Base-by-base conservation (phyloP, 2,797 vertebrate species). In the Morus bassanus region DNA sequence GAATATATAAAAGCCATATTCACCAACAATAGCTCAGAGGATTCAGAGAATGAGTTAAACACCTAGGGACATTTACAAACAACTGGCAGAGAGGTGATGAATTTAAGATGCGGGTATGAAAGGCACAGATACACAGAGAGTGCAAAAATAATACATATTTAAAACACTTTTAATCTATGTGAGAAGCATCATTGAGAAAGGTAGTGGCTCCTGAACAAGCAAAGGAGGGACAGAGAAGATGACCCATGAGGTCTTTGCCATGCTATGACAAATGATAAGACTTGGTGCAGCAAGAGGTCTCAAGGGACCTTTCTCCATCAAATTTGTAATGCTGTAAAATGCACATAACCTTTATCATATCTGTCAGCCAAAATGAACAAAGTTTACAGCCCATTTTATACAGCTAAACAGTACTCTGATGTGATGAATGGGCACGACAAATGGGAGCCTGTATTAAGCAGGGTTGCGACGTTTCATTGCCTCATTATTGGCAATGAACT, bases 1-100 rank as follows among this genome's bases (percentile, higher is more conserved):
- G 95, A 97, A 91, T 96, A 89, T 97, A 81, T 95, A 97, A 97
- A 92, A 97, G 85, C 92, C 87, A 80, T 85, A 93, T 73, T 94
- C 91, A 64, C 85, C 59, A 86, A 89, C 64, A 79, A 89, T 78
- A 69, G 94, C 92, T 95, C 69, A 79, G 89, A 94, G 91, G 90
- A 93, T 95, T 95, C 85, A 60, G 77, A 87, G 79, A 95, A 93
- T 94, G 94, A 95, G 82, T 94, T 89, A 86, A 96, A 89, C 92
- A 96, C 93, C 86, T 89, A 85, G 94, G 86, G 95, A 97, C 88
- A 63, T 96, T 96, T 97, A 93, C 93, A 93, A 95, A 95, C 92
- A 96, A 94, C 89, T 45, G 92, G 51, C 73, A 78, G 92, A 78
- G 91, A 86, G 51, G 82, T 3, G 24, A 88, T 95, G 94, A 95